phyloP scores from a whole-genome alignment of 2,888 invertebrate genomes.

The Cephus rjabovi region DNA sequence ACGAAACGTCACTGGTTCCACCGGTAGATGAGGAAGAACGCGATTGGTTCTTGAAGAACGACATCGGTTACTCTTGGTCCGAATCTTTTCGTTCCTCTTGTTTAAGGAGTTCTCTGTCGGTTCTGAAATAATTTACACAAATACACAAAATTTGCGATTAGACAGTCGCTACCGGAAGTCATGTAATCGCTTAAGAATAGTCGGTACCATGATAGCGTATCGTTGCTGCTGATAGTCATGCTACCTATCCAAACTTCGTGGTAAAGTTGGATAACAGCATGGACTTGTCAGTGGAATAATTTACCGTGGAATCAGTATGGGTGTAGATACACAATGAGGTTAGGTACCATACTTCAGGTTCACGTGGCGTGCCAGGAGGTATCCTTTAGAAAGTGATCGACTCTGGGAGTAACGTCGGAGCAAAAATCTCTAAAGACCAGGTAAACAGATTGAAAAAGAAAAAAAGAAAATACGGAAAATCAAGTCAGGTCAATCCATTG shows the following conservation, averaged over 20 bases:
- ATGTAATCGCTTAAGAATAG: slow-evolving; percentile 42
- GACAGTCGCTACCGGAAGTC: slow-evolving; percentile 38
- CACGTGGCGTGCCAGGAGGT: neutral
- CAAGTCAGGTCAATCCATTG: neutral
- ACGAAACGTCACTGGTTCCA: no score
- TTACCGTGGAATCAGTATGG: neutral
- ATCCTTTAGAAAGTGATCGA: neutral
- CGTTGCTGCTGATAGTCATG: slow-evolving; percentile 20
- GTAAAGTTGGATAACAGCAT: neutral
- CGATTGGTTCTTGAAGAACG: neutral
- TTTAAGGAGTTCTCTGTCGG: neutral
- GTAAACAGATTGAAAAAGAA: neutral
- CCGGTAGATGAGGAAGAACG: no score
- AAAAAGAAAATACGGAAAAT: neutral
- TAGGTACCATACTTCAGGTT: neutral
- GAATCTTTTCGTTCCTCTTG: neutral
- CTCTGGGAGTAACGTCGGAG: neutral
- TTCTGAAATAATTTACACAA: no score
- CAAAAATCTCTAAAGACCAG: neutral
- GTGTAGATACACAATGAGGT: neutral
- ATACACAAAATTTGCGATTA: neutral
- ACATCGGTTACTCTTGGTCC: neutral
- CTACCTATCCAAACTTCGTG: neutral
- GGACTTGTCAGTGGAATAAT: neutral
- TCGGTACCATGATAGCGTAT: slow-evolving; percentile 51